A percentile compares a stretch with the other conserved stretches of the same genome.
Evolutionary conservation across 2,113 vertebrate species (phyloP).

Genomic region (Lipotes vexillifer): DNA sequence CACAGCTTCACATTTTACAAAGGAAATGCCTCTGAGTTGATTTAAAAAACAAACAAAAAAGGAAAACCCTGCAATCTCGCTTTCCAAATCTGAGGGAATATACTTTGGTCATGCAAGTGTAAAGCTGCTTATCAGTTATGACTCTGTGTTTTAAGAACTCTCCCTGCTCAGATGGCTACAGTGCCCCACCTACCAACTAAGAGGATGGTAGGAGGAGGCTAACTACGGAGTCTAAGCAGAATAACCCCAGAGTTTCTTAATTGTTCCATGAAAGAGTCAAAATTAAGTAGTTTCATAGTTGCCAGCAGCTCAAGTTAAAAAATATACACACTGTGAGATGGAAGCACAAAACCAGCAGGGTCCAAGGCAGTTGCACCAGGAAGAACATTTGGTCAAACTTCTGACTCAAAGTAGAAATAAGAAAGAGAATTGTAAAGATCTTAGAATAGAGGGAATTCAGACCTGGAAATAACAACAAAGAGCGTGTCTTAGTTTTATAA

Average conservation of each 20-base stretch:
- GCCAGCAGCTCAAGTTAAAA: background rate
- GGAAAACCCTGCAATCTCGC: background rate
- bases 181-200: background rate
- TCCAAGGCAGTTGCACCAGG: background rate
- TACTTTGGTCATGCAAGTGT: background rate
- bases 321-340: background rate
- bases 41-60: background rate
- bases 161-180: background rate
- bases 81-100: background rate
- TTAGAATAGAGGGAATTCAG: background rate
- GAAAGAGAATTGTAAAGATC: slow-evolving; percentile 12
- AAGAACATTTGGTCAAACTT: background rate
- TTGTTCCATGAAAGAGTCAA: background rate
- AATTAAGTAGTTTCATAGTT: background rate
- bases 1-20: background rate
- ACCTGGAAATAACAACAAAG: slow-evolving; percentile 17
- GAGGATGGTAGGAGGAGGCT: rapidly evolving
- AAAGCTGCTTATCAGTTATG: background rate
- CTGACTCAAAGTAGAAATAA: background rate
- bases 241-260: background rate
- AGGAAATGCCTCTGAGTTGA: background rate
- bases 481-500: slow-evolving; percentile 11
- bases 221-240: background rate
- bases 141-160: background rate
- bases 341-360: background rate